Base-by-base conservation (phyloP, 2,797 vertebrate species). In the Pangasius sanitwongsei region DNA sequence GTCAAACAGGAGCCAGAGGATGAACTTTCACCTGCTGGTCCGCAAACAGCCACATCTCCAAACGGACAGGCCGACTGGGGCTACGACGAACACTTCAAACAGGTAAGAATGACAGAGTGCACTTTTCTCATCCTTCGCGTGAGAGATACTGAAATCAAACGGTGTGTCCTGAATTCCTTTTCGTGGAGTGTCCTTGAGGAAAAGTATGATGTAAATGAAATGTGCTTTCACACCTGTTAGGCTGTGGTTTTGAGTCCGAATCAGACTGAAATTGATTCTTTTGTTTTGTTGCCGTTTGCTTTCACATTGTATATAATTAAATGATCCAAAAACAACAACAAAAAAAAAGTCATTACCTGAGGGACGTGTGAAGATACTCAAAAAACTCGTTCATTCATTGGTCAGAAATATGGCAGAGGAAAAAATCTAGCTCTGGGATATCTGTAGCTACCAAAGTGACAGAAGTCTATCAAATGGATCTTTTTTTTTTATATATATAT, bases 31-130 rank as follows among this genome's bases (percentile, higher is more conserved):
- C 96, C 96, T 0, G 96, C 92, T 13, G 96, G 93, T 67, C 94
- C 94, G 13, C 95, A 95, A 0, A 95, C 96, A 0, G 91, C 94
- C 0, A 63, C 95, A 25, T 96, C 97, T n/a, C 93, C 96, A 0
- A 95, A 97, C 0, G 97, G 96, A 75, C 97, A 97, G 50, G 95
- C 95, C 0, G 95, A 94, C 92, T 99, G 98, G 97, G 95, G 95
- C 90, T 94, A 96, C 91, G 98, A 99, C 0, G 97, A 98, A 87
- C 97, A 97, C 89, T 97, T 98, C 92, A 98, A 97, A 94, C 97
- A 97, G 97, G 98, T 99, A 92, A 96, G 97, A 96, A 53, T 57
- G 55, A 65, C 25, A 12, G 13, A n/a, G 16, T 23, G 3, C 34
- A 53, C 8, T 44, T 44, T 31, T 4, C 70, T 34, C 25, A 18